Evolutionary conservation across 1,140 invertebrate species (phyloP), one percentile per base, ranked within the genome.

Genomic region (Drosophila nasuta): DNA sequence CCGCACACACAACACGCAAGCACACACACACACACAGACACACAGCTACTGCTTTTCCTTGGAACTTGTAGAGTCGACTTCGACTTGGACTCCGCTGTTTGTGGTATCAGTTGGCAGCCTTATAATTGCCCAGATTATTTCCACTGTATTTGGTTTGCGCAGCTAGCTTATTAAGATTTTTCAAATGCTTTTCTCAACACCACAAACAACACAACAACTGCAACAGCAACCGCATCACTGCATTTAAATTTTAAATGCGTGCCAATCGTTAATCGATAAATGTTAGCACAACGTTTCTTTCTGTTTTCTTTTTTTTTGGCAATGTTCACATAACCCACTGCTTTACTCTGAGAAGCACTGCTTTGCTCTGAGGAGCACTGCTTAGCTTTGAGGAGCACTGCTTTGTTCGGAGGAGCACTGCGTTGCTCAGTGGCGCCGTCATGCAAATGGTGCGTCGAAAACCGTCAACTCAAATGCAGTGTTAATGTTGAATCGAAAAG

Each of bases 161-260:
- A 88, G 81, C 70, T 87, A 88, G 81, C 70, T 87, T 82, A 88
- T 88, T 88, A 88, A 88, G 80, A 88, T 88, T 71, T 68, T 62
- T 83, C 41, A 78, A 63, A 88, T 83, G 52, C 49, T 73, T 52
- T 20, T 41, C 58, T 30, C 17, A 30, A 41, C 20, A 41, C 51
- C 15, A 13, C 35, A 38, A 33, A 8, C 30, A 33, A 33, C 30
- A 33, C 35, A 51, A 4, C 11, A 25, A 25, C 52, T 15, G 5
- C 62, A 43, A 25, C 62, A 38, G 13, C 48, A 30, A 28, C 57
- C 5, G n/a, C 35, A 41, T 56, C 15, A 20, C 15, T 48, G 66
- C 51, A 46, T 52, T 60, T 60, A 25, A n/a, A 56, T 64, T 52
- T 60, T 60, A 25, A n/a, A 56, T 64, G 60, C 25, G 11, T 51